Base-by-base conservation (phyloP, 2,797 vertebrate genomes). In the Clarias platycephalus region DNA sequence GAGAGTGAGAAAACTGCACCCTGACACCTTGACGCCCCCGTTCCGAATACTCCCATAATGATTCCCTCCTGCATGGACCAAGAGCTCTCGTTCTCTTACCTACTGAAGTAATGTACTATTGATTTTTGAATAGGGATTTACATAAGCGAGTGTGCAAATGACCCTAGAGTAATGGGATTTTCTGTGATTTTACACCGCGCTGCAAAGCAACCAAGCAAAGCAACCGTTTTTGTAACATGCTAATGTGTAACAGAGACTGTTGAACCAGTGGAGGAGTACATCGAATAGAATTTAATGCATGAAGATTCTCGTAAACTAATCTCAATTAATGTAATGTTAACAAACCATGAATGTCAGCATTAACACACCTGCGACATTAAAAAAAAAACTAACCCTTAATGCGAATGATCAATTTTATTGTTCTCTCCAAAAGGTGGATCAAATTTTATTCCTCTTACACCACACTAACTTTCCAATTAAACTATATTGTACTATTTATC, bases 41-140 rank as follows among this genome's bases (percentile, higher is more conserved):
- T 70, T 80, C 70, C 20, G 60, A 86, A 86, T 84, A 67, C 87
- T 82, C 77, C 75, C 34, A 34, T 86, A 77, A 88, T 74, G 80
- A 85, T 87, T 89, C 84, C 80, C 81, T 82, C 83, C 81, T 66
- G 84, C 70, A 80, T 3, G 18, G 78, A 5, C 78, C 26, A 31
- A 80, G 62, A 31, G 9, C 77, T 77, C 70, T 81, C 81, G 63
- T 81, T 86, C 82, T 71, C 66, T 81, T 83, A 85, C 82, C 53
- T 82, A 66, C 66, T 37, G 49, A 77, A 87, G 83, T 87, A 89
- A 89, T 89, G 88, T 85, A 86, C 87, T 88, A 89, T 89, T 70
- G 88, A 89, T 88, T 89, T 64, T 81, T 80, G 83, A 82, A 84
- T 74, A 58, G 77, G 83, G 83, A 86, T 88, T 89, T 89, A 76